A percentile compares a stretch with the other conserved stretches of the same genome.
phyloP scores from a whole-genome alignment of 2,888 invertebrate genomes.

The Lottia scabra region DNA sequence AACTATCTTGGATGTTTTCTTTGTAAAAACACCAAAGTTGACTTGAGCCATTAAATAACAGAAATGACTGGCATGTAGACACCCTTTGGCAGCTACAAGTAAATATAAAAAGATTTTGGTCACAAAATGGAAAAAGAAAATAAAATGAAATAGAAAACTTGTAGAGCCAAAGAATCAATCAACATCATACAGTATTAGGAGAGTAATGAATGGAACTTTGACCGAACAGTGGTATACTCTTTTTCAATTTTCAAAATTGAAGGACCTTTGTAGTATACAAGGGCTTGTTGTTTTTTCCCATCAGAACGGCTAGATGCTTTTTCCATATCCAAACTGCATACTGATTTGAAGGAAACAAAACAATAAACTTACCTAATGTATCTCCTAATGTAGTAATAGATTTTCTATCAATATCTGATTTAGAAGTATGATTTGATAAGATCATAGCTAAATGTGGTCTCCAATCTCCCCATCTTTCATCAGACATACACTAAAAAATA shows the following conservation, averaged over 20 bases:
- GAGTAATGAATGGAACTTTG: too few species aligned
- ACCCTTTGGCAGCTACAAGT: constrained; percentile 76
- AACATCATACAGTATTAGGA: too few species aligned
- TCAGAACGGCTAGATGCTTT: neutral
- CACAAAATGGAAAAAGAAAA: too few species aligned
- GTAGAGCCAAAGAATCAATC: too few species aligned
- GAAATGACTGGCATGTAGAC: constrained; percentile 92
- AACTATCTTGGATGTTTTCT: constrained; percentile 78
- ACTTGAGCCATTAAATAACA: constrained; percentile 91
- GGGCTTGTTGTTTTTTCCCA: too few species aligned
- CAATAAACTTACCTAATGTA: constrained; percentile 69
- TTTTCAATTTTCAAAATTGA: too few species aligned
- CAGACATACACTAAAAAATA: constrained; percentile 66
- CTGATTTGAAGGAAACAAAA: too few species aligned
- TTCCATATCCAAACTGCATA: too few species aligned
- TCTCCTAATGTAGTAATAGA: constrained; percentile 76
- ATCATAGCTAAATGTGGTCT: constrained; percentile 96
- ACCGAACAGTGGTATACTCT: too few species aligned
- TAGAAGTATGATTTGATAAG: constrained; percentile 78
- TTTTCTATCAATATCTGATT: constrained; percentile 72
- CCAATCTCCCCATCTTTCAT: constrained; percentile 83
- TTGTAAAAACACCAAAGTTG: constrained; percentile 73
- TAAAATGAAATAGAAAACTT: too few species aligned
- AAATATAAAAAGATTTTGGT: too few species aligned
- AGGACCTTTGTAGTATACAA: too few species aligned